A percentile compares a stretch with the other conserved stretches of the same genome.
phyloP scores from a whole-genome alignment of 2,113 vertebrate species.

The Dipodomys spectabilis region DNA sequence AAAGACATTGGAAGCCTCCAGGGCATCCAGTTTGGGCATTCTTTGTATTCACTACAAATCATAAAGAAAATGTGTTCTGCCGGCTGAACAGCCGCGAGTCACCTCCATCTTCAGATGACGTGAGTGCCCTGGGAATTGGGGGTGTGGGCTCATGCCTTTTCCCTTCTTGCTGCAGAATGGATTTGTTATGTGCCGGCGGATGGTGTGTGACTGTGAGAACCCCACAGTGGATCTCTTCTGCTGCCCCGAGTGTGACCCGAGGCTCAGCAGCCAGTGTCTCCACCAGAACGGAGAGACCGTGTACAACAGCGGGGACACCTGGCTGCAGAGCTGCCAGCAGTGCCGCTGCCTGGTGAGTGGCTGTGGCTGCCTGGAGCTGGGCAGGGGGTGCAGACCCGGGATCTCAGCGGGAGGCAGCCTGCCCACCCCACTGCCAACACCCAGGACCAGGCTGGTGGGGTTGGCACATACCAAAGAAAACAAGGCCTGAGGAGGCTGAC shows the following conservation, averaged over 20 bases:
- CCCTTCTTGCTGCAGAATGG: constrained; percentile 88
- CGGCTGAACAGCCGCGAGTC: neutral
- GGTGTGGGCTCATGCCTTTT: neutral
- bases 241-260: constrained; percentile 97
- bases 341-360: constrained; percentile 96
- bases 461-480: neutral
- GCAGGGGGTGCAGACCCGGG: neutral
- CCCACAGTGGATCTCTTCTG: constrained; percentile 97
- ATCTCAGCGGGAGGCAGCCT: neutral
- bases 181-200: constrained; percentile 96
- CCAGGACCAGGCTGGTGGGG: fast-evolving
- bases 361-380: neutral
- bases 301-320: constrained; percentile 96
- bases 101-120: neutral
- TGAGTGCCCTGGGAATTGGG: neutral
- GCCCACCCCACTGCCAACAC: fast-evolving
- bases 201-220: constrained; percentile 99
- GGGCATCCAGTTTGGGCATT: neutral
- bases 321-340: constrained; percentile 97
- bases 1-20: constrained; percentile 3
- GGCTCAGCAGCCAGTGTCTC: constrained; percentile 96
- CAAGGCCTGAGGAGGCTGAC: neutral
- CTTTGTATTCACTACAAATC: constrained; percentile 39
- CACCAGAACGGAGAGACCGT: constrained; percentile 94
- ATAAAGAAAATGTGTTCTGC: neutral